Evolutionary conservation across 2,113 vertebrate species (phyloP), one percentile per base, ranked within the genome.

Genomic region (Seriola aureovittata): DNA sequence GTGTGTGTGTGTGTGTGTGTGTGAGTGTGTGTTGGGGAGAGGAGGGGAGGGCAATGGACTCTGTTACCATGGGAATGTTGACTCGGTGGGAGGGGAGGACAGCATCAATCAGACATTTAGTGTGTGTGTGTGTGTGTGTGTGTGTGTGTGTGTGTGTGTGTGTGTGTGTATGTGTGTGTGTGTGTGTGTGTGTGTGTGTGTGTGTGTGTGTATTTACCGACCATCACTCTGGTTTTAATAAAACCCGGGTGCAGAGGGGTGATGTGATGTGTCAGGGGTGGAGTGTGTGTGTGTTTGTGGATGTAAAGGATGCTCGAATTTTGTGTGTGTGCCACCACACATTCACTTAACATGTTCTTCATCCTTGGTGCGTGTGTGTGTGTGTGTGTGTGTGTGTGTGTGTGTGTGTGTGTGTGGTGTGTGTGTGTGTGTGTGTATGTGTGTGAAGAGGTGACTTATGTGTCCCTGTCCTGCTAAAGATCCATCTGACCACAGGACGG

Each of bases 171-270:
- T 70, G 50, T 84, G 76, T 68, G 34, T 58, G 59, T 68, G 34
- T 78, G 74, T 81, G 21, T 50, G 73, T 69, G 38, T 69, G 62
- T 68, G 23, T 29, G 46, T 59, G 36, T 48, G 32, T 42, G 57
- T 57, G 75, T 25, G 80, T 71, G 66, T 89, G 69, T 81, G 52
- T 80, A 50, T 87, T 84, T 81, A 69, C 75, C 44, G 52, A 62
- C 80, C 88, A 93, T 91, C 84, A 86, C 76, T 91, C 86, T 90
- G 88, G 80, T 82, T 93, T 94, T 94, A 93, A 92, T 94, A 91
- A 93, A 92, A 90, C 84, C n/a, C 19, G 29, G 80, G 40, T 21
- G 62, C 69, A 80, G 52, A 85, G 55, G 36, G 19, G 50, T 14
- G 67, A 38, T 78, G 84, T 83, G 90, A 86, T 68, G 82, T 82